Evolutionary conservation across 2,888 invertebrate genomes (phyloP).

Genomic region (Scaptomyza tumidula): DNA sequence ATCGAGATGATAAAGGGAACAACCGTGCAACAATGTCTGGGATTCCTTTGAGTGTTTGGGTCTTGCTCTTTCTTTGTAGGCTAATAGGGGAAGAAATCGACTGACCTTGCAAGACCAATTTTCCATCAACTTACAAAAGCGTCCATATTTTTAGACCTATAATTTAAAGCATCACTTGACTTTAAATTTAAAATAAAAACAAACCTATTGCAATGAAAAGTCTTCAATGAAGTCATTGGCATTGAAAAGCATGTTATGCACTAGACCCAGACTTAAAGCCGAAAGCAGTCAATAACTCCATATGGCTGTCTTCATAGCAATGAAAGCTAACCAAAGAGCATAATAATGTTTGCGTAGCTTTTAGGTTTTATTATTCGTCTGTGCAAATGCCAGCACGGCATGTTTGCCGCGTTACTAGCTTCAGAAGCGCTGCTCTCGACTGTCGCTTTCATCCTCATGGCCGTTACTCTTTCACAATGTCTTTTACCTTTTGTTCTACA

Average conservation of each 20-base stretch:
- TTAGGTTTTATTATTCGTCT: conserved; percentile 72
- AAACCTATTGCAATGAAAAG: not conserved
- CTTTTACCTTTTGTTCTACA: conserved; percentile 56
- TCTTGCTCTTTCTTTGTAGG: no score
- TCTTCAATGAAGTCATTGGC: conserved; percentile 20
- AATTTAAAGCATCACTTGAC: not conserved
- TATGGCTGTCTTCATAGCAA: conserved; percentile 36
- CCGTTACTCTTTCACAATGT: conserved; percentile 55
- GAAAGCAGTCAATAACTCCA: conserved; percentile 40
- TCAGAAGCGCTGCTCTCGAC: conserved; percentile 6
- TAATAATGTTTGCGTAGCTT: conserved; percentile 78
- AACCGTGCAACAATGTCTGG: conserved; percentile 4
- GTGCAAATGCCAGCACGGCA: conserved; percentile 71
- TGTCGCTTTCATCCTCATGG: conserved; percentile 36
- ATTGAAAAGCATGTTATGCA: conserved; percentile 29
- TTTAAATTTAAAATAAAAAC: not conserved
- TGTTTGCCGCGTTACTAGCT: conserved; percentile 38
- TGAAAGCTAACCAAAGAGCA: conserved; percentile 47
- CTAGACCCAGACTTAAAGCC: conserved; percentile 2
- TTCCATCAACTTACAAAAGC: no score
- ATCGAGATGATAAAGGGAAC: conserved; percentile 32
- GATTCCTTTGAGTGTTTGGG: not conserved
- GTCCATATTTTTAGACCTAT: no score
- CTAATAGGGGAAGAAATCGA: no score
- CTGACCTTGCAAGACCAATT: no score